Base-by-base conservation (phyloP, 2,797 vertebrate genomes). In the Cercopithecus hamlyni region DNA sequence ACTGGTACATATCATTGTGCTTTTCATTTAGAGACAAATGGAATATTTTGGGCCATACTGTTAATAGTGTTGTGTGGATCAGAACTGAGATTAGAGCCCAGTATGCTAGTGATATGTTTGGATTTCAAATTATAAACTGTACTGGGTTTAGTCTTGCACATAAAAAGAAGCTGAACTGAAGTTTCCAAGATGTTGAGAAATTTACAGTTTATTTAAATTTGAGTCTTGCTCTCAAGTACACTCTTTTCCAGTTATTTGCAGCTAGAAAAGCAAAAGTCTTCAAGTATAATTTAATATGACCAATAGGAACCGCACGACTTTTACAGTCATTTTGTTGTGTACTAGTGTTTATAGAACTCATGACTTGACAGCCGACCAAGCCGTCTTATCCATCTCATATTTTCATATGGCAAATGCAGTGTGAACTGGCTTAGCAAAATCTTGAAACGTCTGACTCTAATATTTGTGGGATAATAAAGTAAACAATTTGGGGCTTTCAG, bases 201-300 rank as follows among this genome's bases (percentile, higher is more conserved):
- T 90, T 90, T 90, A 88, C 22, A 95, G 52, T 80, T 95, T 90
- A 96, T 93, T 97, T 96, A 96, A 96, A 97, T 95, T 94, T 93
- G 77, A 67, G 83, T 88, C 67, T 96, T 88, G 15, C 75, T 94
- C 17, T 88, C 27, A 94, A 81, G 80, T 92, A 89, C 90, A 77
- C 43, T 90, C 64, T 90, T 94, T 27, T 95, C 48, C 43, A 90
- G 6, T 90, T 98, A 81, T 97, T 96, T 97, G 64, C 87, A 85
- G 22, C 77, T 95, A 77, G 77, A 67, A 88, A 96, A 96, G 77
- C 50, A 82, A 90, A 97, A 94, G 45, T 1, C n/a, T 41, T 93
- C 75, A 91, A 95, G 72, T 96, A 82, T 76, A 95, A 93, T 90
- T 89, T 95, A 92, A 97, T 88, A 85, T 75, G 92, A 50, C 73